Conservation (phyloP, 1,140 invertebrate species). For the Lepidostoma basale region DNA sequence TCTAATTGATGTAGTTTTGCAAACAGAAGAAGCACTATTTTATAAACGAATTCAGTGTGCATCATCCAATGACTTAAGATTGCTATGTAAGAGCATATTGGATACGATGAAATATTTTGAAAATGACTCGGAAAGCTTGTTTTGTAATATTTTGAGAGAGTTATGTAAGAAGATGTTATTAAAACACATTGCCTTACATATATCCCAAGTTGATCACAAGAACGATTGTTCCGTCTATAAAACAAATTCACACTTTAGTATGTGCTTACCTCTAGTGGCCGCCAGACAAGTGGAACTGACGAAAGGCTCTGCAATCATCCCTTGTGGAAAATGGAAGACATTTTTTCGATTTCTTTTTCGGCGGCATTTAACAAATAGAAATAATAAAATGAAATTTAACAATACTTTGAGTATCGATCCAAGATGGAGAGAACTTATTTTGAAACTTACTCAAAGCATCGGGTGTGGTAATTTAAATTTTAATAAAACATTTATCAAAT, state of each 20-base stretch:
- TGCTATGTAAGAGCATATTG: constrained; percentile 54
- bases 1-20: constrained; percentile 49
- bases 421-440: constrained; percentile 55
- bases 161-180: constrained; percentile 51
- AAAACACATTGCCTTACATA: constrained; percentile 51
- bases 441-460: constrained; percentile 47
- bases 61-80: constrained; percentile 50
- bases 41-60: constrained; percentile 49
- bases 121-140: constrained; percentile 9
- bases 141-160: constrained; percentile 47
- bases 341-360: constrained; percentile 59
- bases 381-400: constrained; percentile 50
- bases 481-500: constrained; percentile 49
- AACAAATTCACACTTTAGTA: constrained; percentile 59
- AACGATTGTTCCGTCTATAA: constrained; percentile 47
- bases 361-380: constrained; percentile 55
- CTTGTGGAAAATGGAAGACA: constrained; percentile 65
- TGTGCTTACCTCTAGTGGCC: constrained; percentile 60
- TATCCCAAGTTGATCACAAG: constrained; percentile 47
- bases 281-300: constrained; percentile 58
- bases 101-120: constrained; percentile 48
- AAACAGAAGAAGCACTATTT: constrained; percentile 51
- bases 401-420: constrained; percentile 52
- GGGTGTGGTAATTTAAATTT: constrained; percentile 48
- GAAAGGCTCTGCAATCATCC: constrained; percentile 58